Percentiles rank a stretch among this genome's conserved stretches.
Conservation (phyloP, 2,888 invertebrate species). For the Meiosimyza decipiens region DNA sequence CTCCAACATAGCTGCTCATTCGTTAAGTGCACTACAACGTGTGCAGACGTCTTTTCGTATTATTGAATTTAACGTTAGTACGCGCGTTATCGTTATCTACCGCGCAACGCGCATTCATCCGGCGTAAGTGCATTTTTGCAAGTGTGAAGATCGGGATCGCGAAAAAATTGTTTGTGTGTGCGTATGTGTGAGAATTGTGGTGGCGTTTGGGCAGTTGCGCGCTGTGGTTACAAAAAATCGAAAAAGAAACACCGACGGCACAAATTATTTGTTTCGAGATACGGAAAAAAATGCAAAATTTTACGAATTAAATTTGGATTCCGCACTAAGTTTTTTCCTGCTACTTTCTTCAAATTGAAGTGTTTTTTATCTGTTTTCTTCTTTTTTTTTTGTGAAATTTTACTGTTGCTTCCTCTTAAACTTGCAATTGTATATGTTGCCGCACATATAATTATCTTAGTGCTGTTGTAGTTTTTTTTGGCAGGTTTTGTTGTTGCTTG, state of each 20-base stretch:
- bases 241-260: neutral
- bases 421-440: constrained; percentile 29
- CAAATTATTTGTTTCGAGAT: neutral
- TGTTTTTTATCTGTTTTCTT: neutral
- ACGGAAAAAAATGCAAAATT: neutral
- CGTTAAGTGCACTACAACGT: constrained; percentile 39
- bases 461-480: constrained; percentile 16
- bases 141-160: constrained; percentile 16
- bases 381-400: constrained; percentile 10
- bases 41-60: constrained; percentile 33
- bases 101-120: constrained; percentile 24
- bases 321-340: constrained; percentile 8
- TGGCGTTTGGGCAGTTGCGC: neutral
- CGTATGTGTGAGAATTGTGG: neutral
- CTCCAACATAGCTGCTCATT: constrained; percentile 37
- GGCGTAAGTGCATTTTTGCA: constrained; percentile 16
- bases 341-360: neutral
- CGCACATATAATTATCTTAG: constrained; percentile 37
- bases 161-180: neutral
- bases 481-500: constrained; percentile 22
- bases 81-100: neutral
- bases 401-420: constrained; percentile 19
- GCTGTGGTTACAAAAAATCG: neutral
- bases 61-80: too few relatives aligned
- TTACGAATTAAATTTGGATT: neutral